A percentile compares a stretch with the other conserved stretches of the same genome.
Evolutionary conservation across 2,888 invertebrate genomes (phyloP).

Genomic region (Athetis lepigone): DNA sequence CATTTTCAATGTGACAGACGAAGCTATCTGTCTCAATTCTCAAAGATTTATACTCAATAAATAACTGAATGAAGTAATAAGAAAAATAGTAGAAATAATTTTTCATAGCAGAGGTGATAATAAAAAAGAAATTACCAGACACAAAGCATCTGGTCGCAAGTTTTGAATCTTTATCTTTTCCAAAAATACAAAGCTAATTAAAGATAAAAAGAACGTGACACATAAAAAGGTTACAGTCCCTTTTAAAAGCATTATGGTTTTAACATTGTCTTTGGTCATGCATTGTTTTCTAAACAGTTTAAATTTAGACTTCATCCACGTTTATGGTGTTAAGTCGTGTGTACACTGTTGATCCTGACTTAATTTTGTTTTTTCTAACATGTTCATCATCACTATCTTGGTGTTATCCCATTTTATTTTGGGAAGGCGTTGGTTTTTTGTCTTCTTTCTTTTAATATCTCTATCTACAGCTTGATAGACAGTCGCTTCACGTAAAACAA

Average conservation of each 20-base stretch:
- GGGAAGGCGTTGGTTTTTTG: background rate
- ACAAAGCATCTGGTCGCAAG: slow-evolving; percentile 39
- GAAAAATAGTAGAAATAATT: slow-evolving; percentile 28
- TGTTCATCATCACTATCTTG: background rate
- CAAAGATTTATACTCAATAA: slow-evolving; percentile 55
- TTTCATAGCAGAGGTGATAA: slow-evolving; percentile 6
- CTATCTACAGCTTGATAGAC: no score
- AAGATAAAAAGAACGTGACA: slow-evolving; percentile 63
- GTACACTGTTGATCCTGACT: slow-evolving; percentile 16
- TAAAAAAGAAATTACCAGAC: background rate
- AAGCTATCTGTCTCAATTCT: slow-evolving; percentile 56
- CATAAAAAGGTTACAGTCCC: slow-evolving; percentile 54
- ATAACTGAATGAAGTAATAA: slow-evolving; percentile 46
- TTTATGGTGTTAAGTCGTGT: slow-evolving; percentile 42
- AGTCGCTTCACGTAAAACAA: no score
- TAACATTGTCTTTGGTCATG: slow-evolving; percentile 78
- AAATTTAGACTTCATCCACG: slow-evolving; percentile 64
- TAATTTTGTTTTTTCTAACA: slow-evolving; percentile 17
- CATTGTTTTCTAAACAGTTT: slow-evolving; percentile 85
- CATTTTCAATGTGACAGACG: slow-evolving; percentile 57
- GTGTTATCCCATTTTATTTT: background rate
- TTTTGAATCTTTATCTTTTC: slow-evolving; percentile 46
- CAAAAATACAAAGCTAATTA: slow-evolving; percentile 63
- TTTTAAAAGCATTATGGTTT: slow-evolving; percentile 53
- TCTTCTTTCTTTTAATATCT: background rate